These are phyloP conservation scores for Flexamia atlantica DNA, from an alignment of 2,888 invertebrate species.

Conservation along the genomic window DNA sequence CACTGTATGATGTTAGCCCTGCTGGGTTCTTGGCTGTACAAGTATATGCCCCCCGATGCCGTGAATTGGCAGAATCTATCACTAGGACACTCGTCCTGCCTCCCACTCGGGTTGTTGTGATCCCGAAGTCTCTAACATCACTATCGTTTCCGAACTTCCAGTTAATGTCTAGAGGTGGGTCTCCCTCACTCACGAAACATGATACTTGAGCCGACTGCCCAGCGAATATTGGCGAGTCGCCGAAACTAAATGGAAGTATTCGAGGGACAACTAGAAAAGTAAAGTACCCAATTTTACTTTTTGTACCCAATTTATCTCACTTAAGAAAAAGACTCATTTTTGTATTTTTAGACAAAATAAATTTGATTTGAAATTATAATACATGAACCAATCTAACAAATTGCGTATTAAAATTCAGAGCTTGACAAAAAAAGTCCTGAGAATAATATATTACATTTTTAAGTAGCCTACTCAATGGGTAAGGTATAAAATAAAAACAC, in stretches of 20 bases:
- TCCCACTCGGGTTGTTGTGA: conserved; percentile 74
- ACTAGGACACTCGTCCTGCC: conserved; percentile 73
- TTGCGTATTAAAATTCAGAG: too few species aligned
- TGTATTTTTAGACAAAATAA: too few species aligned
- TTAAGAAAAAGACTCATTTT: too few species aligned
- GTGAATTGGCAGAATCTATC: conserved; percentile 68
- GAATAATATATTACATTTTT: too few species aligned
- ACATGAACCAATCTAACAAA: too few species aligned
- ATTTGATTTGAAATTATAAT: too few species aligned
- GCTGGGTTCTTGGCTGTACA: conserved; percentile 79
- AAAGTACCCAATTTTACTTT: too few species aligned
- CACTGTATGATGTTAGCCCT: conserved; percentile 77
- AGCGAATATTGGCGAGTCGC: conserved; percentile 85
- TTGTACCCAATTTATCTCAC: too few species aligned
- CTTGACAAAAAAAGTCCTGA: too few species aligned
- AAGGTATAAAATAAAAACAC: too few species aligned
- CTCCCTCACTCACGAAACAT: conserved; percentile 85
- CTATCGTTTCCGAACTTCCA: conserved; percentile 80
- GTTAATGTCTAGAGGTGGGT: conserved; percentile 83
- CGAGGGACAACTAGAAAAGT: conserved; percentile 80
- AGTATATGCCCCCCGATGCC: conserved; percentile 77
- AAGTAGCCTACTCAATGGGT: too few species aligned
- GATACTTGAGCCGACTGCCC: conserved; percentile 83
- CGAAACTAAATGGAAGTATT: conserved; percentile 85
- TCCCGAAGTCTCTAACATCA: conserved; percentile 73